These are phyloP conservation scores for Venturia canescens DNA, from an alignment of 1,140 invertebrate genomes.

Conservation along the genomic window DNA sequence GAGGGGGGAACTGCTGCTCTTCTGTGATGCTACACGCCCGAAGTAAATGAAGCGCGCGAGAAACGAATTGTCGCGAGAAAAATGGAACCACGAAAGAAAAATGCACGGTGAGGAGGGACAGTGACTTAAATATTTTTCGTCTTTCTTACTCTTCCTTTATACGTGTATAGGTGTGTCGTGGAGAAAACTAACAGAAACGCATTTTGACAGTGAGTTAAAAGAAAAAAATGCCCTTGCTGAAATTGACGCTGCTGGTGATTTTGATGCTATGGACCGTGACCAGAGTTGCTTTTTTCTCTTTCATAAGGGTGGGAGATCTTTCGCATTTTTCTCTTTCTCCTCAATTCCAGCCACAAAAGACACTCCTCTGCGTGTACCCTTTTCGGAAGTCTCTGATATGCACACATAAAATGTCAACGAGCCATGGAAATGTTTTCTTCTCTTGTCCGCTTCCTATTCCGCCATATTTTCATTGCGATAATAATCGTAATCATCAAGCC, in stretches of 20 bases:
- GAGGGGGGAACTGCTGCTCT: not conserved
- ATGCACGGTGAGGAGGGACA: not conserved
- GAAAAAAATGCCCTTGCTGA: slow-evolving; percentile 31
- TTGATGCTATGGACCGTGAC: slow-evolving; percentile 46
- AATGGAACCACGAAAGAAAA: slow-evolving; percentile 56
- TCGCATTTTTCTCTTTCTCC: slow-evolving; percentile 10
- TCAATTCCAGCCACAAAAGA: slow-evolving; percentile 27
- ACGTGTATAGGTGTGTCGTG: not conserved
- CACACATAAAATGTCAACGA: slow-evolving; percentile 25
- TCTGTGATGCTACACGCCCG: slow-evolving; percentile 32
- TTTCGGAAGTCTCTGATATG: slow-evolving; percentile 16
- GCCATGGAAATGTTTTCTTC: not conserved
- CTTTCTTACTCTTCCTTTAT: not conserved
- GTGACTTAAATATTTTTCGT: slow-evolving; percentile 20
- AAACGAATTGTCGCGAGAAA: slow-evolving; percentile 56
- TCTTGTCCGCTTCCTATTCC: not conserved
- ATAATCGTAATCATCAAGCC: not conserved
- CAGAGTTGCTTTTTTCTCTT: not conserved
- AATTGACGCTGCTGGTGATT: slow-evolving; percentile 54
- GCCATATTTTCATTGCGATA: not conserved
- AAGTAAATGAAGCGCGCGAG: slow-evolving; percentile 64
- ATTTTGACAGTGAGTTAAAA: slow-evolving; percentile 36
- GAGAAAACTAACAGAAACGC: slow-evolving; percentile 20
- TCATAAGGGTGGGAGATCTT: slow-evolving; percentile 28
- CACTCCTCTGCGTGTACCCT: slow-evolving; percentile 31